A percentile compares a stretch with the other conserved stretches of the same genome.
Evolutionary conservation across 2,888 invertebrate genomes (phyloP).

Genomic region (Copidosoma aretas): DNA sequence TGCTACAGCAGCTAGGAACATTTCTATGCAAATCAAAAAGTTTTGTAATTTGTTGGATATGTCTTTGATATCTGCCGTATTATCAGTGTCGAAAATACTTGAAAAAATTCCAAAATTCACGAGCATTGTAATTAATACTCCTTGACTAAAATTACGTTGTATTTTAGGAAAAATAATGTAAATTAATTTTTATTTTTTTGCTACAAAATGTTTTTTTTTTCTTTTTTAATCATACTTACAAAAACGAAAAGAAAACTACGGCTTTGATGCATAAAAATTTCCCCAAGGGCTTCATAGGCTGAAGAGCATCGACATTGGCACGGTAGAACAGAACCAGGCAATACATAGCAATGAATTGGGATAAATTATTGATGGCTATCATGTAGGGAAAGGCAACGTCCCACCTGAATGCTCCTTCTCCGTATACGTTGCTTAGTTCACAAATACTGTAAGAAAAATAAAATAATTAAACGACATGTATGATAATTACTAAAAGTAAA

Average conservation of each 20-base stretch:
- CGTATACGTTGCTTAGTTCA: conserved; percentile 83
- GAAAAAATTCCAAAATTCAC: conserved; percentile 84
- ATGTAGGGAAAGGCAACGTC: conserved; percentile 90
- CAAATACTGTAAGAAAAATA: conserved; percentile 73
- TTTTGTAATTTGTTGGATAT: conserved; percentile 87
- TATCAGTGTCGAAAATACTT: conserved; percentile 74
- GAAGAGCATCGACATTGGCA: conserved; percentile 84
- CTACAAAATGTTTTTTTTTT: no score
- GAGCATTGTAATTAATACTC: conserved; percentile 85
- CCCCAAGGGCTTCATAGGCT: conserved; percentile 91
- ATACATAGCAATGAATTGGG: conserved; percentile 96
- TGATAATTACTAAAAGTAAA: neutral
- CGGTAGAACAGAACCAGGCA: conserved; percentile 92
- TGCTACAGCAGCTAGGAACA: conserved; percentile 94
- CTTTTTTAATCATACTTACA: conserved; percentile 86
- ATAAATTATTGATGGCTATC: conserved; percentile 86
- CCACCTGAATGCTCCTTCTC: conserved; percentile 88
- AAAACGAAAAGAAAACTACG: conserved; percentile 97
- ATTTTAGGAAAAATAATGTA: neutral
- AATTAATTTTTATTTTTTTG: no score
- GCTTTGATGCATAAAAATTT: conserved; percentile 97
- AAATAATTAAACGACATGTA: conserved; percentile 1
- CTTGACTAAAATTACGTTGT: conserved; percentile 76
- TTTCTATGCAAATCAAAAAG: conserved; percentile 95
- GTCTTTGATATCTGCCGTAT: conserved; percentile 72